Evolutionary conservation across 1,140 invertebrate species (phyloP), one percentile per base, ranked within the genome.

Genomic region (Adelges cooleyi): DNA sequence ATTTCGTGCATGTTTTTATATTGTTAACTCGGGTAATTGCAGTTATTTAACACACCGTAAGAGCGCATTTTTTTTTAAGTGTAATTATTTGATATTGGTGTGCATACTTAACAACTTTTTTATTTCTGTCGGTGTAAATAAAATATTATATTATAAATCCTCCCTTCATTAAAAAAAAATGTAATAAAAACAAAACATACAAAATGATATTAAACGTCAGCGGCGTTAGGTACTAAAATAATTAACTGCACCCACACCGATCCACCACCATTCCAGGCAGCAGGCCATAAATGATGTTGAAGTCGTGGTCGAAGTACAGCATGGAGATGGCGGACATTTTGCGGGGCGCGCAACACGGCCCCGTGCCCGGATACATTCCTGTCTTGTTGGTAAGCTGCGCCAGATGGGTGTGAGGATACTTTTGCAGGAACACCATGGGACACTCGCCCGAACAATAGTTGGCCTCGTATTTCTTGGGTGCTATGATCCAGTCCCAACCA

Each of bases 401-500:
- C 71, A 98, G 80, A 76, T 98, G 92, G 20, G 95, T 96, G 75
- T 97, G 94, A 2, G 92, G 87, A 74, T 95, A 87, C 18, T 17
- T 38, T 10, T 65, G 67, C 18, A 53, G 27, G 49, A 81, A 66
- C 3, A 86, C 83, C 76, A 86, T 91, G 1, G 89, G 87, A 79
- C 95, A 98, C 71, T 95, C 89, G 3, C 95, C 95, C 66, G 87
- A 86, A 78, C 95, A 99, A 77, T 94, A 97, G 77, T 94, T 93
- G 17, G 95, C 95, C 72, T 95, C 86, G 77, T 98, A 99, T 69
- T 86, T 84, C 71, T 90, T 90, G 0, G 95, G 95, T 0, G 94
- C 94, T 36, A 99, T 92, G 71, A 98, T 94, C 88, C 94, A 98
- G 71, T 97, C 92, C 94, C 95, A 98, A 11, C 92, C 93, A 72